Percentiles rank a stretch among this genome's conserved stretches.
Conservation (phyloP, 2,113 vertebrate species). For the Glaucidium brasilianum region DNA sequence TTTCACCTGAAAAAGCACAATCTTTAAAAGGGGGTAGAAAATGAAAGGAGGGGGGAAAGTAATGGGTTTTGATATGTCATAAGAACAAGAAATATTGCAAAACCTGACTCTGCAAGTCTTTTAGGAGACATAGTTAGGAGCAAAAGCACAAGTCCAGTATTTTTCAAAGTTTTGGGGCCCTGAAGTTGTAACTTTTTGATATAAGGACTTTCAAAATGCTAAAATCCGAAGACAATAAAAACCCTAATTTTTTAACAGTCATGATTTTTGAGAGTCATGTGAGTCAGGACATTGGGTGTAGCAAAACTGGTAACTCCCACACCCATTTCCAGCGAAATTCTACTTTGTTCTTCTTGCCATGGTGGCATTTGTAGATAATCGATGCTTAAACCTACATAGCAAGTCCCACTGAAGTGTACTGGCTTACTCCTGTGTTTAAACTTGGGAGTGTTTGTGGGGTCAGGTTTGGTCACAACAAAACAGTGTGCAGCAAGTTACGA, state of each 20-base stretch:
- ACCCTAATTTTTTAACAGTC: not conserved
- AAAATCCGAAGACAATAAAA: not conserved
- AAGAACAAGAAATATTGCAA: not conserved
- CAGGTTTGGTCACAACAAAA: constrained; percentile 10
- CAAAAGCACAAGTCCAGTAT: not conserved
- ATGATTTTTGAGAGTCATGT: not conserved
- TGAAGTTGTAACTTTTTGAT: not conserved
- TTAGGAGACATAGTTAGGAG: not conserved
- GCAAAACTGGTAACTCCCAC: not conserved
- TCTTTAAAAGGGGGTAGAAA: not conserved
- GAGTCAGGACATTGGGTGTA: not conserved
- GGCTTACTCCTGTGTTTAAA: not conserved
- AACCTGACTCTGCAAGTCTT: not conserved
- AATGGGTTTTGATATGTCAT: not conserved
- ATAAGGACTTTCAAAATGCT: not conserved
- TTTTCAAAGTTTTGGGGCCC: not conserved
- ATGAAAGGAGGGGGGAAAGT: not conserved
- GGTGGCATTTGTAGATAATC: not conserved
- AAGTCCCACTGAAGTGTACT: not conserved
- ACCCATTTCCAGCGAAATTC: not conserved
- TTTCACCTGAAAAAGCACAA: not conserved
- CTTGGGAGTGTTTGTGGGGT: not conserved
- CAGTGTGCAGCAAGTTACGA: not conserved
- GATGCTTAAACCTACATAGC: not conserved
- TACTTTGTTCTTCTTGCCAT: not conserved